Evolutionary conservation across 1,140 invertebrate species (phyloP).

Genomic region (Dryas iulia): DNA sequence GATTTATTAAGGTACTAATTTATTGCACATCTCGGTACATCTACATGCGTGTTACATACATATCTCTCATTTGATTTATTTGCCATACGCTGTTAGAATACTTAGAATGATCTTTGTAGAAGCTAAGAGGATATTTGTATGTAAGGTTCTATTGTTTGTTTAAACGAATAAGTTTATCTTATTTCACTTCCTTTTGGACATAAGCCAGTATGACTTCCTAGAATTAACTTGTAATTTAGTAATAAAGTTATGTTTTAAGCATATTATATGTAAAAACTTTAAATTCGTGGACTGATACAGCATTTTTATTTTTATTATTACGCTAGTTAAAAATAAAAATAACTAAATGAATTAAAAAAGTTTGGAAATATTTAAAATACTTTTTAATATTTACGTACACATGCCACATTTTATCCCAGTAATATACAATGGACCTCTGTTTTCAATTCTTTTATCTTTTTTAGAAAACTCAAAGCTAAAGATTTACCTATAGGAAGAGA

Average conservation of each 20-base stretch:
- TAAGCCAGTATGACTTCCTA: background rate
- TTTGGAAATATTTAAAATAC: too few relatives aligned
- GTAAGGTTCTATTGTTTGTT: background rate
- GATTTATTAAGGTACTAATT: background rate
- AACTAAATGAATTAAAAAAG: too few relatives aligned
- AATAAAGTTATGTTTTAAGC: background rate
- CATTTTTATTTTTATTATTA: too few relatives aligned
- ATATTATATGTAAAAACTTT: too few relatives aligned
- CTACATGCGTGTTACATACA: background rate
- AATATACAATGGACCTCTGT: too few relatives aligned
- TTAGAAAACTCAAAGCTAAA: too few relatives aligned
- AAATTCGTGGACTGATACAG: too few relatives aligned
- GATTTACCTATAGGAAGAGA: too few relatives aligned
- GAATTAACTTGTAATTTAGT: background rate
- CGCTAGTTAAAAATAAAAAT: too few relatives aligned
- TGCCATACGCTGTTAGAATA: background rate
- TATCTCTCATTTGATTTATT: background rate
- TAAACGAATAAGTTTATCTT: slow-evolving; percentile 4
- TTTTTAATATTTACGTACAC: too few relatives aligned
- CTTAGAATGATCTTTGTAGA: background rate
- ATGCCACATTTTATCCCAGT: too few relatives aligned
- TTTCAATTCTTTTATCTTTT: too few relatives aligned
- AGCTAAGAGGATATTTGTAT: background rate
- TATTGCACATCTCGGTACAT: background rate
- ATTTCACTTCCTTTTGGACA: background rate